Conservation (phyloP, 2,888 invertebrate genomes). For the Synergus japonicus region DNA sequence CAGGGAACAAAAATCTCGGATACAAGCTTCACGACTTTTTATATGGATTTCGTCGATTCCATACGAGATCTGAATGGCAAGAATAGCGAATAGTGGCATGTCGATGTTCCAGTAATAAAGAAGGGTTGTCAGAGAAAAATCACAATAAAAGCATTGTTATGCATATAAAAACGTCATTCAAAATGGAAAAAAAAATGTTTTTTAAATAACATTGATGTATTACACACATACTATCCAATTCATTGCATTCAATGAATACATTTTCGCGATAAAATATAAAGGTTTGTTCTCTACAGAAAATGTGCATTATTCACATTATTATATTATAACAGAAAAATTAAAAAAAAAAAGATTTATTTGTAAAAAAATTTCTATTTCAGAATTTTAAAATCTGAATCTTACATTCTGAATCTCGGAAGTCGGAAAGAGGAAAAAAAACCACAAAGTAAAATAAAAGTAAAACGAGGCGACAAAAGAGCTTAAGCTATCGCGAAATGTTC, state of each 20-base stretch:
- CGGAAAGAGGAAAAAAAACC: background rate
- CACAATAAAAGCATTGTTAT: conserved; percentile 12
- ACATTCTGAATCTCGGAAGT: background rate
- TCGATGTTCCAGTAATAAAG: conserved; percentile 22
- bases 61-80: conserved; percentile 31
- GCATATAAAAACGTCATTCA: background rate
- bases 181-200: background rate
- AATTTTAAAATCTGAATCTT: too few species aligned
- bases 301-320: too few species aligned
- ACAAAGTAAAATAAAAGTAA: background rate
- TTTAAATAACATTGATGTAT: background rate
- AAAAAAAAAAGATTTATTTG: background rate
- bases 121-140: background rate
- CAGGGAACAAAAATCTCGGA: conserved; percentile 22
- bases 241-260: background rate
- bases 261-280: background rate
- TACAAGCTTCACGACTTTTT: conserved; percentile 36
- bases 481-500: background rate
- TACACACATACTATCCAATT: background rate
- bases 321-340: too few species aligned
- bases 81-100: conserved; percentile 7
- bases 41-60: conserved; percentile 8
- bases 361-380: background rate
- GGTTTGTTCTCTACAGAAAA: too few species aligned
- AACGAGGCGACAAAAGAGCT: background rate